Base-by-base conservation (phyloP, 2,113 vertebrate species). In the Dolichotis patagonum region DNA sequence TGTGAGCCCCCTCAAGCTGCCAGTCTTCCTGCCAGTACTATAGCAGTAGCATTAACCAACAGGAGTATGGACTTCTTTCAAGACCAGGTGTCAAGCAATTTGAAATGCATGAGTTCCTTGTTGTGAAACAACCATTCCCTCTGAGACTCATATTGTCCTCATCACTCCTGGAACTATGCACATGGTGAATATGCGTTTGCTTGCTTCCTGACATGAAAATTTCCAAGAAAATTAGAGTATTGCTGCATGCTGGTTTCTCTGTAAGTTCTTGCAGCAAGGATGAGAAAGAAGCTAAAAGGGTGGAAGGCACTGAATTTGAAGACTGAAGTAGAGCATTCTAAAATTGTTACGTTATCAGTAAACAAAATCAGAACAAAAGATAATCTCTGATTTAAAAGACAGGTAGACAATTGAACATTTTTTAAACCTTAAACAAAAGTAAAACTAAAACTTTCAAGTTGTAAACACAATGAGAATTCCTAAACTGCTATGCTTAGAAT, bases 41-140 rank as follows among this genome's bases (percentile, higher is more conserved):
- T 62, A 94, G 96, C 56, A 77, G 97, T 85, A 96, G 84, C 95
- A 94, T 97, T 97, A 98, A 98, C 85, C 97, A 98, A 98, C 92
- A 93, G 95, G 88, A 97, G 41, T 93, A 96, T 97, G 98, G 97
- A 98, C 88, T 97, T 92, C 96, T 98, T 99, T 98, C 98, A 98
- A 98, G 97, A 49, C 97, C 98, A 98, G 98, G 98, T 98, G 97
- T 98, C 17, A 63, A 98, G 90, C 28, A 41, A 98, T 98, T 98
- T 98, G 97, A 98, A 98, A 98, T 97, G 95, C 97, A 98, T 98
- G 96, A 98, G 62, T 77, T 98, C 92, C 97, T 98, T 97, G 96
- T 98, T 98, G 98, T 97, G 98, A 98, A 99, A 98, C 98, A 98
- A 95, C 98, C 91, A 96, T 97, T 98, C 91, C 95, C 96, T 98